Evolutionary conservation across 2,888 invertebrate genomes (phyloP).

Genomic region (Dioctria rufipes): DNA sequence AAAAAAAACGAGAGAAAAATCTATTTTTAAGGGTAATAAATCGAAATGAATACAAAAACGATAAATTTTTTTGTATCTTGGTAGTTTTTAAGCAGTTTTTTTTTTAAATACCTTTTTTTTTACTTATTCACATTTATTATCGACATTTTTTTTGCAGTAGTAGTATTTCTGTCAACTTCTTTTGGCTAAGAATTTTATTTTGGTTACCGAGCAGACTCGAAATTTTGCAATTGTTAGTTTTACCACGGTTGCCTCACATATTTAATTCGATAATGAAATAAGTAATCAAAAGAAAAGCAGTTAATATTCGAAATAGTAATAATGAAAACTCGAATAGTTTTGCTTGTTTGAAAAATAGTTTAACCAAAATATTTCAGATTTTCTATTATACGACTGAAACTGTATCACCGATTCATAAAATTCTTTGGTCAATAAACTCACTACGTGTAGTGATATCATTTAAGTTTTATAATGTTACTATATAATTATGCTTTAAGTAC

Average conservation of each 20-base stretch:
- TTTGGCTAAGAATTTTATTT: neutral
- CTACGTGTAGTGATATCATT: neutral
- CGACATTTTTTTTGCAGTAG: neutral
- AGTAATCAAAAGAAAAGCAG: too few relatives aligned
- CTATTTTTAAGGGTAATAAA: constrained; percentile 28
- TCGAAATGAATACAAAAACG: constrained; percentile 29
- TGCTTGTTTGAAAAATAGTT: neutral
- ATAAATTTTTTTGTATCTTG: constrained; percentile 22
- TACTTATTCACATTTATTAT: constrained; percentile 10
- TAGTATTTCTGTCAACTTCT: neutral
- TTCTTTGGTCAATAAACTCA: constrained; percentile 14
- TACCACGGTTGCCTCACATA: too few relatives aligned
- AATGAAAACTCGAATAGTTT: neutral
- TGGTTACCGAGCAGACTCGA: neutral
- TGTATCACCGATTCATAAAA: constrained; percentile 44
- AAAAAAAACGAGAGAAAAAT: constrained; percentile 5
- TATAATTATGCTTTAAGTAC: constrained; percentile 11
- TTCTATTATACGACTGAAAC: neutral
- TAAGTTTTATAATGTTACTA: neutral
- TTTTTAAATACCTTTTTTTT: constrained; percentile 4
- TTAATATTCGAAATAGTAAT: neutral
- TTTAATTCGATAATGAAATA: too few relatives aligned
- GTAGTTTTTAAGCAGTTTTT: constrained; percentile 45
- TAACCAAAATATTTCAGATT: neutral
- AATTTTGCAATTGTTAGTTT: neutral